phyloP scores from a whole-genome alignment of 2,797 vertebrate genomes.

The Stomatorhinus walkeri region DNA sequence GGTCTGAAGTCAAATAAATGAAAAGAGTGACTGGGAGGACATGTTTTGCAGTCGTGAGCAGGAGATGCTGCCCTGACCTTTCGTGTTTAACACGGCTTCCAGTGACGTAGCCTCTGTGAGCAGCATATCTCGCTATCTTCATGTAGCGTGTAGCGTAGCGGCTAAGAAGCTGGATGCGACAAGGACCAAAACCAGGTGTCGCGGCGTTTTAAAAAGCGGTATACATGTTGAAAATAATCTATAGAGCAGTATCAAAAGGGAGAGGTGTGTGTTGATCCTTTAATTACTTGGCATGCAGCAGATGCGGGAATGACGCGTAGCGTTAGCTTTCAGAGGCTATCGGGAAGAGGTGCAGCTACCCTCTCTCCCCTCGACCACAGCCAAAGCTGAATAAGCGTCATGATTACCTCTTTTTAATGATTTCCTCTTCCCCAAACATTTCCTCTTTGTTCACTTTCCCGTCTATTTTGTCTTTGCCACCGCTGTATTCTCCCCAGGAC shows the following conservation, averaged over 20 bases:
- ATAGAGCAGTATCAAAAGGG: neutral
- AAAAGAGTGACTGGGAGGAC: neutral
- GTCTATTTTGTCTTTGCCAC: neutral
- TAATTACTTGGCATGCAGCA: neutral
- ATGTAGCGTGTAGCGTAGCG: neutral
- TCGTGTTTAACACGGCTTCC: neutral
- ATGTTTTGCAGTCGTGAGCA: neutral
- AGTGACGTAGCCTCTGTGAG: neutral
- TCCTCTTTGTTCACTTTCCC: neutral
- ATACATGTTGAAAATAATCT: neutral
- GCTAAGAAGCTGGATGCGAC: neutral
- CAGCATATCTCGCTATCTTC: neutral
- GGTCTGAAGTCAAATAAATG: neutral
- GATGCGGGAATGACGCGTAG: neutral
- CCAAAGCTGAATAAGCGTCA: neutral
- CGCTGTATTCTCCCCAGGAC: neutral
- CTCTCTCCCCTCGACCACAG: neutral
- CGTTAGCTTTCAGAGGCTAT: neutral
- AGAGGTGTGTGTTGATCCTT: neutral
- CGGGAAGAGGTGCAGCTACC: neutral
- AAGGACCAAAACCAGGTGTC: neutral
- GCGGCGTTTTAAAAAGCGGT: neutral
- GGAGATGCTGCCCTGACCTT: neutral
- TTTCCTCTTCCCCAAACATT: constrained; percentile 8
- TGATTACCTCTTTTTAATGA: neutral